Percentiles rank a stretch among this genome's conserved stretches.
Evolutionary conservation across 2,797 vertebrate species (phyloP).

Genomic region (Hydrolagus colliei): DNA sequence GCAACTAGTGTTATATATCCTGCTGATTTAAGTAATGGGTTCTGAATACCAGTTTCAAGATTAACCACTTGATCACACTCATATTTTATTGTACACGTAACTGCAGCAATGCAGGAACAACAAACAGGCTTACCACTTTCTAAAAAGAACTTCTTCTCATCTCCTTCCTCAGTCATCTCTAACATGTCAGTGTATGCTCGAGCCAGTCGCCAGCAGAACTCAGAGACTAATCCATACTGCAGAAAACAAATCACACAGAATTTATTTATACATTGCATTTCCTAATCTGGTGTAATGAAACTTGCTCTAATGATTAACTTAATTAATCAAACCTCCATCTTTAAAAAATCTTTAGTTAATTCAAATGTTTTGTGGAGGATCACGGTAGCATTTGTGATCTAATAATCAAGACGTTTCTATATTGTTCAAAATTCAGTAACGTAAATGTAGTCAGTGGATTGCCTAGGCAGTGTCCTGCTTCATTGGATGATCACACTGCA

Average conservation of each 20-base stretch:
- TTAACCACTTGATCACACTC: neutral
- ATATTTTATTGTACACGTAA: neutral
- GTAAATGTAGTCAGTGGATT: neutral
- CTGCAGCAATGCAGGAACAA: neutral
- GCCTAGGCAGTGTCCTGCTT: neutral
- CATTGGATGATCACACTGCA: neutral
- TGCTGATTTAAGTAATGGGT: too few species aligned
- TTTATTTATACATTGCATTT: neutral
- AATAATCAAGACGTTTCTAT: neutral
- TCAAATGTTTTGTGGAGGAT: neutral
- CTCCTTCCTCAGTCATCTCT: slow-evolving; percentile 54
- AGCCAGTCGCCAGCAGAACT: slow-evolving; percentile 86
- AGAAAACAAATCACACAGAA: neutral
- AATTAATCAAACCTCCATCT: neutral
- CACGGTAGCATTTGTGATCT: neutral
- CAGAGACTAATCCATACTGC: slow-evolving; percentile 66
- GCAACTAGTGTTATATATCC: too few species aligned
- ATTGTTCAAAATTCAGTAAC: neutral
- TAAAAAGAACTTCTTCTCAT: slow-evolving; percentile 65
- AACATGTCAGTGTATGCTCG: slow-evolving; percentile 80
- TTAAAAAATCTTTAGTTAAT: neutral
- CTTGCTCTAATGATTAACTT: too few species aligned
- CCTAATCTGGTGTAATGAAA: too few species aligned
- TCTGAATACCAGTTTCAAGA: too few species aligned
- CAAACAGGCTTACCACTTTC: slow-evolving; percentile 50